Conservation (phyloP, 2,888 invertebrate genomes). For the Stenodema calcarata region DNA sequence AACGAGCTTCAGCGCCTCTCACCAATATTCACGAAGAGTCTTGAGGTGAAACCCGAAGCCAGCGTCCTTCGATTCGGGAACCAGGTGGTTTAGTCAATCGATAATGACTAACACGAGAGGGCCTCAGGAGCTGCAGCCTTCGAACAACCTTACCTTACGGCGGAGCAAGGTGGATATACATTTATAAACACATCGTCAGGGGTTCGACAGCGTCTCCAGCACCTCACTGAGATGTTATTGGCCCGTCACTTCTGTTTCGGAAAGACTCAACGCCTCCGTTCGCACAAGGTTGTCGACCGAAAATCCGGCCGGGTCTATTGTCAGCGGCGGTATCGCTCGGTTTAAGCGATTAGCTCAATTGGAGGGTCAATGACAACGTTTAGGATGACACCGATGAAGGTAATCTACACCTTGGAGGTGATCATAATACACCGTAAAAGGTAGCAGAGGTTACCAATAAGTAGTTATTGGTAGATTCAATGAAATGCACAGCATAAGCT, state of each 20-base stretch:
- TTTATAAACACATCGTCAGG: neutral
- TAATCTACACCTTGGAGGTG: neutral
- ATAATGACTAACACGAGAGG: conserved; percentile 9
- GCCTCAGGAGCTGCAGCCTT: neutral
- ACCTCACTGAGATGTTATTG: neutral
- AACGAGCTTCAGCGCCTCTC: neutral
- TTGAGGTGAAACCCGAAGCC: neutral
- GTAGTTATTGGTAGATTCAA: too few relatives aligned
- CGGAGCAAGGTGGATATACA: neutral
- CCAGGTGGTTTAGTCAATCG: conserved; percentile 14
- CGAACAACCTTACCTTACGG: neutral
- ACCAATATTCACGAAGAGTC: neutral
- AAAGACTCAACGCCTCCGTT: neutral
- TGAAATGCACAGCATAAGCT: too few relatives aligned
- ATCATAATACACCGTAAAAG: neutral
- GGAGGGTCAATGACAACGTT: neutral
- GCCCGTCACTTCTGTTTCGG: neutral
- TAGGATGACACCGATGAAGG: neutral
- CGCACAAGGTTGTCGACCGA: neutral
- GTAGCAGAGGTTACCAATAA: neutral
- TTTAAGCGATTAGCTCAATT: neutral
- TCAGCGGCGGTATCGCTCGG: neutral
- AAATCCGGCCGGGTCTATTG: neutral
- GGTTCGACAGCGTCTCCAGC: neutral
- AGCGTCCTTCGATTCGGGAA: conserved; percentile 6